Evolutionary conservation across 2,113 vertebrate genomes (phyloP).

Genomic region (Emberiza fucata): DNA sequence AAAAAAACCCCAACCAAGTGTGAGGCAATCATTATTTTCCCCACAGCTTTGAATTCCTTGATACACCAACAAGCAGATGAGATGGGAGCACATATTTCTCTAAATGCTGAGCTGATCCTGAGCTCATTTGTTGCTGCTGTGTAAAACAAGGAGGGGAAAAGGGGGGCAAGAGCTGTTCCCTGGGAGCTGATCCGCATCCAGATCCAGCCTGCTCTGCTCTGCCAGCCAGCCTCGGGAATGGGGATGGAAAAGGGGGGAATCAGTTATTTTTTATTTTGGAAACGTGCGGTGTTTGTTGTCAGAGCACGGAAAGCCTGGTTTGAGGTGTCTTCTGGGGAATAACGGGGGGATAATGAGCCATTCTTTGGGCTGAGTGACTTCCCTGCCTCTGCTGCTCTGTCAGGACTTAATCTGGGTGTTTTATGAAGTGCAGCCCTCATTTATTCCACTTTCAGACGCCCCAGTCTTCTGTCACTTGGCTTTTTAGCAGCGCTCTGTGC

Average conservation of each 20-base stretch:
- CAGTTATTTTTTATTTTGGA: not conserved
- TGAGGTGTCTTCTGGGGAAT: not conserved
- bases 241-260: not conserved
- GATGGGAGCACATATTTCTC: not conserved
- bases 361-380: not conserved
- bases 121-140: not conserved
- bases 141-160: not conserved
- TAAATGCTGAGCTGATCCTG: not conserved
- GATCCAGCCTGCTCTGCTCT: not conserved
- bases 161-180: not conserved
- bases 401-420: not conserved
- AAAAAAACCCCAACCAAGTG: too few relatives aligned
- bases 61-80: not conserved
- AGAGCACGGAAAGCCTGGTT: not conserved
- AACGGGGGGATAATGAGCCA: not conserved
- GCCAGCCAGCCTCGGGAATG: not conserved
- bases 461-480: not conserved
- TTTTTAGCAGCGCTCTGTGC: not conserved
- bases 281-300: rapidly evolving
- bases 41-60: not conserved
- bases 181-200: not conserved
- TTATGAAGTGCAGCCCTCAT: not conserved
- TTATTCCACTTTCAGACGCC: not conserved
- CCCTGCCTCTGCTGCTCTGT: not conserved
- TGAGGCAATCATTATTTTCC: not conserved